Conservation (phyloP, 2,888 invertebrate genomes). For the Drosophila prolongata region DNA sequence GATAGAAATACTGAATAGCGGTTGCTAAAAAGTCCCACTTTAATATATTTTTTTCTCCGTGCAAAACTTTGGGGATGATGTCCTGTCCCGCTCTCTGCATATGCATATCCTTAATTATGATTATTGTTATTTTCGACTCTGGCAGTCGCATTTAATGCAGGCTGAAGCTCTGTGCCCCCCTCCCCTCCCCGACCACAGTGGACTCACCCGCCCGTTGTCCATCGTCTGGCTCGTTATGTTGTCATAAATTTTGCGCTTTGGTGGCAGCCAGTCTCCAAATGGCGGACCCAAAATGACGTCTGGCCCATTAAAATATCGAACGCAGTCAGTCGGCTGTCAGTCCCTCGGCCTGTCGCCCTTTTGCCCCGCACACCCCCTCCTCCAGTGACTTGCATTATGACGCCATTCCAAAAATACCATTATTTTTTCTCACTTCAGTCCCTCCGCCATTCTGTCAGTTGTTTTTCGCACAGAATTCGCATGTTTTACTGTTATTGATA, state of each 20-base stretch:
- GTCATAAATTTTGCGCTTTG: slow-evolving; percentile 78
- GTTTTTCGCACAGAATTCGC: slow-evolving; percentile 37
- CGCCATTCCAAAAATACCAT: slow-evolving; percentile 56
- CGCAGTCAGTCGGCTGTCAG: slow-evolving; percentile 45
- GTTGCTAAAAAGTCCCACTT: too few relatives aligned
- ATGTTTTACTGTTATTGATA: slow-evolving; percentile 59
- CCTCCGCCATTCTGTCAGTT: slow-evolving; percentile 34
- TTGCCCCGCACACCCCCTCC: neutral
- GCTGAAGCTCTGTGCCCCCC: slow-evolving; percentile 18
- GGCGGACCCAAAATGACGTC: slow-evolving; percentile 73
- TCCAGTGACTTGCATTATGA: slow-evolving; percentile 62
- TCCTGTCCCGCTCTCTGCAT: slow-evolving; percentile 27
- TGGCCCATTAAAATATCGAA: slow-evolving; percentile 78
- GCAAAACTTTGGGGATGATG: slow-evolving; percentile 18
- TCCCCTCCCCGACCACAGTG: neutral
- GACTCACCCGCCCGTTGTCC: slow-evolving; percentile 11
- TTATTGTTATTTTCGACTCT: slow-evolving; percentile 82
- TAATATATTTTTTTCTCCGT: neutral
- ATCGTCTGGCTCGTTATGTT: slow-evolving; percentile 75
- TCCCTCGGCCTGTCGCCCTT: neutral
- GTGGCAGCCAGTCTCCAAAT: slow-evolving; percentile 53
- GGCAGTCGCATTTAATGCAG: slow-evolving; percentile 80
- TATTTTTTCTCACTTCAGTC: slow-evolving; percentile 28
- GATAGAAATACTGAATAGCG: too few relatives aligned
- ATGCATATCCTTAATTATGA: slow-evolving; percentile 83